Percentiles rank a stretch among this genome's conserved stretches.
phyloP scores from a whole-genome alignment of 2,888 invertebrate species.

The Cheiracanthium punctorium region DNA sequence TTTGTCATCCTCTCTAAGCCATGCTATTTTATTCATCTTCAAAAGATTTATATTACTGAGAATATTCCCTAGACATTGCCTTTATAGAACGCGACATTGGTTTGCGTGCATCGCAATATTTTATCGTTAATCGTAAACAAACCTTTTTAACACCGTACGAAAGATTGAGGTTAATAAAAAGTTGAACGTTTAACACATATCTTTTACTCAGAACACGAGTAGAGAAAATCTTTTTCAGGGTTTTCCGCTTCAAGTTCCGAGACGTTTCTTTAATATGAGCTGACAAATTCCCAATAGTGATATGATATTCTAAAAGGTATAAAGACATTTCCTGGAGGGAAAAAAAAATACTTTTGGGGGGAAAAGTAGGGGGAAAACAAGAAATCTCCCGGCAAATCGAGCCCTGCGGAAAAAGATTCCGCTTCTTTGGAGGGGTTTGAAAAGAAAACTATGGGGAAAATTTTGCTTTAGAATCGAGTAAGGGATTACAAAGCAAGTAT shows the following conservation, averaged over 20 bases:
- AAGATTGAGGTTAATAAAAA: not conserved
- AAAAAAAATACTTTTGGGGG: not conserved
- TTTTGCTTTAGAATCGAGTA: not conserved
- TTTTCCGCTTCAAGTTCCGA: not conserved
- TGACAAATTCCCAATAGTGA: slow-evolving; percentile 15
- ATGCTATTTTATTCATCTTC: slow-evolving; percentile 2
- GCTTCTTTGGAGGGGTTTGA: slow-evolving; percentile 8
- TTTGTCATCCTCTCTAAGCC: not conserved
- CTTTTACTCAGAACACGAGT: not conserved
- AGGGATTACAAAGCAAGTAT: slow-evolving; percentile 15
- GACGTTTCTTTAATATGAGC: slow-evolving; percentile 4
- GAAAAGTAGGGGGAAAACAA: not conserved
- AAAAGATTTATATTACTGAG: not conserved
- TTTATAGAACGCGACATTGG: not conserved
- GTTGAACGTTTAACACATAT: not conserved
- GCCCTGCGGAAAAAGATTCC: not conserved
- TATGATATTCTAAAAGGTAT: slow-evolving; percentile 10
- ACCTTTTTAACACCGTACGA: not conserved
- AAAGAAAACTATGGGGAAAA: slow-evolving; percentile 12
- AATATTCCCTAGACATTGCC: not conserved
- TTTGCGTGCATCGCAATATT: not conserved
- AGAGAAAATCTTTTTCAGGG: not conserved
- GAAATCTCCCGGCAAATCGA: not conserved
- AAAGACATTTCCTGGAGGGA: not conserved
- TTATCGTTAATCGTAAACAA: slow-evolving; percentile 13